A percentile compares a stretch with the other conserved stretches of the same genome.
phyloP scores from a whole-genome alignment of 2,888 invertebrate species.

The Drosophila cracens region DNA sequence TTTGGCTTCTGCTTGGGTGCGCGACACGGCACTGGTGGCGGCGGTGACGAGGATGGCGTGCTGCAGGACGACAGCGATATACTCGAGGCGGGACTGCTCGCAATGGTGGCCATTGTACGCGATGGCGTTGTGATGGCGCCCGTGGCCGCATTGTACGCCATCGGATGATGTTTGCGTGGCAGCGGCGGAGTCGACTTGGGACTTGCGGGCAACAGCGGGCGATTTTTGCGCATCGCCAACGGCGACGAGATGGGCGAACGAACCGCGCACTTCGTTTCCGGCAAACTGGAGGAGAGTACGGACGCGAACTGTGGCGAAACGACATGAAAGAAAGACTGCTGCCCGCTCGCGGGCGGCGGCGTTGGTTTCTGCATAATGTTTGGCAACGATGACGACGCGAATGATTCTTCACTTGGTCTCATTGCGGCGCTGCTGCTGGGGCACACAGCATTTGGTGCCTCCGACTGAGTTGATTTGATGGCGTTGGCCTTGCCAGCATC shows the following conservation, averaged over 20 bases:
- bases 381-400: conserved; percentile 25
- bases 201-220: conserved; percentile 70
- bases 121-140: conserved; percentile 72
- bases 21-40: conserved; percentile 82
- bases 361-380: conserved; percentile 64
- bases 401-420: conserved; percentile 51
- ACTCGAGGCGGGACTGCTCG: conserved; percentile 82
- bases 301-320: conserved; percentile 80
- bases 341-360: conserved; percentile 58
- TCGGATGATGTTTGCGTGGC: conserved; percentile 75
- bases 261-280: conserved; percentile 74
- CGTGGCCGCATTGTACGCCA: conserved; percentile 77
- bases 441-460: conserved; percentile 31
- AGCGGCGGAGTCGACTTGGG: conserved; percentile 82
- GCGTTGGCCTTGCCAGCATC: conserved; percentile 72
- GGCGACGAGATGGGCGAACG: conserved; percentile 82
- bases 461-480: conserved; percentile 32
- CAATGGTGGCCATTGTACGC: conserved; percentile 68
- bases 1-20: conserved; percentile 75
- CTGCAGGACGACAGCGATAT: conserved; percentile 83
- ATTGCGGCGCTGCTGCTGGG: conserved; percentile 22
- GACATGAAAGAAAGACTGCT: conserved; percentile 75
- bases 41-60: conserved; percentile 83
- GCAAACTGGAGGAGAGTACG: conserved; percentile 72
- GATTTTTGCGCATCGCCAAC: conserved; percentile 74